Base-by-base conservation (phyloP, 2,113 vertebrate genomes). In the Chaenogobius annularis region DNA sequence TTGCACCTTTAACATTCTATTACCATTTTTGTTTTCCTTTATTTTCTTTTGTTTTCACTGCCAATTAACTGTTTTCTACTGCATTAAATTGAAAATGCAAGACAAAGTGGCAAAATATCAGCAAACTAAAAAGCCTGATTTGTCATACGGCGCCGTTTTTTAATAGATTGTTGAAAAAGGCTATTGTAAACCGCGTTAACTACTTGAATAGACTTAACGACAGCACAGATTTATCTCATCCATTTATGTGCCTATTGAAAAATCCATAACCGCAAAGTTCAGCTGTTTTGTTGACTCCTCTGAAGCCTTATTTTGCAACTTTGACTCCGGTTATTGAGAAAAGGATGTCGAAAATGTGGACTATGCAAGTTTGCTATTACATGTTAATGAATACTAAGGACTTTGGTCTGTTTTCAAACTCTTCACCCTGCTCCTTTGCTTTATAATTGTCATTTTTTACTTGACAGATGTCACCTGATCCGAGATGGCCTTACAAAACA, bases 361-460 rank as follows among this genome's bases (percentile, higher is more conserved):
- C 43, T 19, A 1, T 62, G 35, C 47, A 13, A 3, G 9, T 73
- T 61, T 68, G 19, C 7, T 63, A 63, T 40, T 44, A 12, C 22
- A 44, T 66, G 61, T 80, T 56, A 79, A 71, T 74, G 68, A 75
- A 59, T 43, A 68, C 7, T 12, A 31, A 67, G 77, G 46, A 75
- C 69, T 75, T 70, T 68, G 40, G 19, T 68, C 71, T 59, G 50
- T 54, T 35, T 3, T 47, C 48, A 59, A 46, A 58, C 68, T 8
- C 20, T 23, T 44, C 52, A 43, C 15, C 66, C 55, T 7, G 10
- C 44, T 22, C 48, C 44, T 26, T n/a, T 20, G 44, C 74, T 75
- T 72, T 26, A 50, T 64, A 73, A 80, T 73, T 54, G 43, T 50
- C 70, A 55, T 68, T 70, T 69, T 74, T 19, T 43, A 15, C 48